Evolutionary conservation across 2,113 vertebrate species (phyloP), one percentile per base, ranked within the genome.

Genomic region (Platysteira castanea): DNA sequence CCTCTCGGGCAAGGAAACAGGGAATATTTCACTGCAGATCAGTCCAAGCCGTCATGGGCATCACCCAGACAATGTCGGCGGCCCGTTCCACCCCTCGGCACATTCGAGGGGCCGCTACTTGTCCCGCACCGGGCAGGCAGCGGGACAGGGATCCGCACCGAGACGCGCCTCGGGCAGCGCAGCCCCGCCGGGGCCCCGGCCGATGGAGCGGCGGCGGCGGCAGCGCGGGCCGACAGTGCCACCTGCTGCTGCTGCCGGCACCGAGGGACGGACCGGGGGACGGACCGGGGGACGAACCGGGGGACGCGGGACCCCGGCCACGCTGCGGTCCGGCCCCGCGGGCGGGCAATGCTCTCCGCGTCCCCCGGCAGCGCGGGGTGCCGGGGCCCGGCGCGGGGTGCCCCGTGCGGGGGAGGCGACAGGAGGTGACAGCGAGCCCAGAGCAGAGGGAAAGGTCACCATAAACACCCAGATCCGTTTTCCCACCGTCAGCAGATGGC

Each of bases 201-300:
- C n/a, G n/a, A n/a, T n/a, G n/a, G n/a, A n/a, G n/a, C n/a, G n/a
- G n/a, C n/a, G n/a, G n/a, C n/a, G n/a, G n/a, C n/a, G n/a, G n/a
- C 6, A 87, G 82, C 86, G n/a, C 79, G 79, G 93, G 12, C 39
- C 90, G 78, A 94, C 93, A 96, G 87, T 85, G 95, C 95, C 95
- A 96, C 28, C 95, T 87, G 74, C 84, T 70, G 84, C 84, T 46
- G 64, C 84, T 13, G 74, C 54, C 10, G 46, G 73, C 35, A 37
- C 13, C 52, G 52, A 63, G 21, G 31, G 37, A 42, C 13, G 16
- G 50, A 56, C 4, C 2, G 67, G 10, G 30, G 35, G 23, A 46
- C 10, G n/a, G n/a, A n/a, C n/a, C n/a, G n/a, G n/a, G n/a, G n/a
- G n/a, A n/a, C n/a, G 2, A 47, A 8, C 1, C 3, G 15, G 12